Conservation (phyloP, 2,113 vertebrate genomes). For the Notothenia rossii region DNA sequence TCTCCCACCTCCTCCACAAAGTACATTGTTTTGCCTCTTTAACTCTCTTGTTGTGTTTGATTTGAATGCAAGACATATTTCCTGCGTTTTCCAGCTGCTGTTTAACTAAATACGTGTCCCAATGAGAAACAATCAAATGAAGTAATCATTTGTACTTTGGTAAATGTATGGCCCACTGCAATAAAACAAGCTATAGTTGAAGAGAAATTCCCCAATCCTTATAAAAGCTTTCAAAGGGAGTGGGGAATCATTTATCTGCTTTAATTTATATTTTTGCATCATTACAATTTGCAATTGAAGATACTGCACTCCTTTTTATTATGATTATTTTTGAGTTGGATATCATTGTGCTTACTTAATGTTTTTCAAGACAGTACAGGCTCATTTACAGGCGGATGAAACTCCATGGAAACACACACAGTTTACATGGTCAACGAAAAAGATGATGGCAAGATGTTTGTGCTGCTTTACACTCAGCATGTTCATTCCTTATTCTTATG, state of each 20-base stretch:
- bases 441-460: background rate
- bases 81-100: background rate
- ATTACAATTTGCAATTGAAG: slow-evolving; percentile 1
- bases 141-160: background rate
- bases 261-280: slow-evolving; percentile 15
- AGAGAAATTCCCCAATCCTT: background rate
- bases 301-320: background rate
- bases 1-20: too few relatives aligned
- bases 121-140: background rate
- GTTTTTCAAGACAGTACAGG: background rate
- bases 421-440: background rate
- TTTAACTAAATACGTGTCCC: background rate
- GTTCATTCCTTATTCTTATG: background rate
- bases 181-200: background rate
- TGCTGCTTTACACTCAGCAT: background rate
- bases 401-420: background rate
- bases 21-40: background rate
- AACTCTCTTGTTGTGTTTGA: background rate
- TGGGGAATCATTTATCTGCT: background rate
- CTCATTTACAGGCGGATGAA: slow-evolving; percentile 1
- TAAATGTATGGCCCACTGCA: background rate
- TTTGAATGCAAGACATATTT: background rate
- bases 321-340: slow-evolving; percentile 4
- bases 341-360: background rate
- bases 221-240: background rate